Evolutionary conservation across 1,140 invertebrate genomes (phyloP).

Genomic region (Zaprionus gabonicus): DNA sequence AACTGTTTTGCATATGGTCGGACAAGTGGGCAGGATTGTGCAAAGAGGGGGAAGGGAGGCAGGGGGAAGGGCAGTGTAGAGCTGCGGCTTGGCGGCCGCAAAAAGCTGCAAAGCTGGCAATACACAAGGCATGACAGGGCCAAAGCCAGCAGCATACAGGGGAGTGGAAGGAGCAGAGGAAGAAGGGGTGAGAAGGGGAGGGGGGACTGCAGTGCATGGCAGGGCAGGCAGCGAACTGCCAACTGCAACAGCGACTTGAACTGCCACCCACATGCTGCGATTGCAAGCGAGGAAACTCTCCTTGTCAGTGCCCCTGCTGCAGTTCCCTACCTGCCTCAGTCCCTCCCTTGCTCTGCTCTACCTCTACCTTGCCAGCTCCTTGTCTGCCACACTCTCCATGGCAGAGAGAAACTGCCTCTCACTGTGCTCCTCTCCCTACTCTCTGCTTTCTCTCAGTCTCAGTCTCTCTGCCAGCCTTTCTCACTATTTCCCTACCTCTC

Average conservation of each 20-base stretch:
- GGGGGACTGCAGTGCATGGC: background rate
- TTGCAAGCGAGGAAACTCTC: too few species aligned
- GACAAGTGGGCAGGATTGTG: constrained; percentile 42
- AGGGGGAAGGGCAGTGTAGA: background rate
- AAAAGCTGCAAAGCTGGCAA: constrained; percentile 66
- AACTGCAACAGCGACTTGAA: constrained; percentile 35
- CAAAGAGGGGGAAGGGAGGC: background rate
- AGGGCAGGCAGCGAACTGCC: constrained; percentile 12
- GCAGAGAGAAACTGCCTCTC: constrained; percentile 7
- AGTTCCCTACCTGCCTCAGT: background rate
- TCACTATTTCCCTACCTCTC: constrained; percentile 24
- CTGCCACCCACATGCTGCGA: background rate
- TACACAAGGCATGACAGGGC: constrained; percentile 56
- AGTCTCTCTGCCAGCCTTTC: background rate
- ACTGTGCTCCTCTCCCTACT: background rate
- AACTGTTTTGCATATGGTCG: constrained; percentile 75
- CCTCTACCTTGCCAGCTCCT: background rate
- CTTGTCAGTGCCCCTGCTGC: background rate
- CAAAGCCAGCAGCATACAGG: constrained; percentile 22
- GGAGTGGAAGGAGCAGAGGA: background rate
- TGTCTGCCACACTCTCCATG: background rate
- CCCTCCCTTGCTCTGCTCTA: background rate
- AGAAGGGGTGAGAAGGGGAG: too few species aligned
- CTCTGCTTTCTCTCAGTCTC: too few species aligned
- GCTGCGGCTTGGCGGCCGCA: constrained; percentile 24